Base-by-base conservation (phyloP, 2,113 vertebrate genomes). In the Odontesthes bonariensis region DNA sequence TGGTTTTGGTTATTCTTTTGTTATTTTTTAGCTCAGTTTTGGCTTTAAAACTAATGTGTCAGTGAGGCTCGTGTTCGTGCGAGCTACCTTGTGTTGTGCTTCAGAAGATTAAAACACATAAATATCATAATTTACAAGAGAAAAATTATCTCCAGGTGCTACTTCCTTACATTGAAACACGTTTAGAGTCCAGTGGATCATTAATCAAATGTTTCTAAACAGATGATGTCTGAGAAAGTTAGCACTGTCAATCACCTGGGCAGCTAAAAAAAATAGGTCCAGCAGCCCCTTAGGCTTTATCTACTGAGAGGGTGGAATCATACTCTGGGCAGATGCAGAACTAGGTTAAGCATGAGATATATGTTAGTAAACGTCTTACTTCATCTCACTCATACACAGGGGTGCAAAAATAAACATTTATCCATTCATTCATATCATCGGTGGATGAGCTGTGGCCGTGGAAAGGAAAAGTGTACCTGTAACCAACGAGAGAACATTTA, bases 361-460 rank as follows among this genome's bases (percentile, higher is more conserved):
- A 85, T 85, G 75, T 78, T 73, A 57, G 72, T 69, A 75, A 80
- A 87, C 27, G 17, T 73, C 75, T 85, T 87, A 82, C 75, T 60
- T 53, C 53, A 73, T 74, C 66, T 12, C 22, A 33, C 58, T 46
- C 59, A 33, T 12, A 16, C 42, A 4, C 0, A 16, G 8, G 12
- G 1, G 11, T 20, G 14, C 14, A 60, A 35, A 35, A 27, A 35
- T 14, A 56, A 3, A 31, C 23, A 23, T 54, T 9, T n/a, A 57
- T 58, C 38, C 49, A 71, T 27, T 35, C 14, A 66, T 4, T 19
- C 46, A 47, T 12, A 16, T 4, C 16, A 13, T 47, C 14, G 17
- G 16, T 22, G 20, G 20, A 49, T 54, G 11, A 42, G 60, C 59
- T 54, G 17, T 54, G 22, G 22, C 16, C 64, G 19, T 54, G 44